These are phyloP conservation scores for Neolamprologus longior DNA, from an alignment of 2,113 vertebrate genomes.

Conservation along the genomic window DNA sequence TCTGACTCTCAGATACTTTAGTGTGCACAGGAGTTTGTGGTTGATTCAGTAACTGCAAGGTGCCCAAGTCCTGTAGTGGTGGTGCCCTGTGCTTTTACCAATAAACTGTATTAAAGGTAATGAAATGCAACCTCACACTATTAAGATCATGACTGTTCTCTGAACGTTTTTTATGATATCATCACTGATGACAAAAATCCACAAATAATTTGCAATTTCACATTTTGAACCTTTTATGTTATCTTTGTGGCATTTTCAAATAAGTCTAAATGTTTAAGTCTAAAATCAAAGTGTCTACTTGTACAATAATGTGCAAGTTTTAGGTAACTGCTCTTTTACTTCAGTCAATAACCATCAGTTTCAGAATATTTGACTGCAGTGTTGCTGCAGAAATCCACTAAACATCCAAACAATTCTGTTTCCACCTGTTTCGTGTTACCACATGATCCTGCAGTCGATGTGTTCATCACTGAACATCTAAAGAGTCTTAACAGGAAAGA, in stretches of 20 bases:
- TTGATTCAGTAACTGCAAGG: background rate
- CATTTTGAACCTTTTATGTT: background rate
- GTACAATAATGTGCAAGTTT: background rate
- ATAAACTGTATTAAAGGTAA: background rate
- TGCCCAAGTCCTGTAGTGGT: background rate
- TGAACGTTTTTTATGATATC: rapidly evolving
- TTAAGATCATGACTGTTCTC: background rate
- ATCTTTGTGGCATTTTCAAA: background rate
- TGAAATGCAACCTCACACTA: background rate
- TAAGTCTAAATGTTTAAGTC: background rate
- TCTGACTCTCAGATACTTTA: background rate
- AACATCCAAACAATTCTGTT: background rate
- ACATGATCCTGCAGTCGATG: background rate
- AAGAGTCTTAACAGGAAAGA: background rate
- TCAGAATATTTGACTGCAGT: rapidly evolving
- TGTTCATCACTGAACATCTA: background rate
- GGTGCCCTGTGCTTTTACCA: background rate
- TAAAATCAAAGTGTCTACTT: background rate
- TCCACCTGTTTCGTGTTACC: rapidly evolving
- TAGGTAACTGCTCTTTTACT: background rate
- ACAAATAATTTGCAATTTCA: background rate
- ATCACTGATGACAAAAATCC: background rate
- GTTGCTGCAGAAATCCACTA: background rate
- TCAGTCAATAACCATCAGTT: background rate
- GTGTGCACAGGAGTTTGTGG: rapidly evolving